These are phyloP conservation scores for Euura lappo DNA, from an alignment of 1,140 invertebrate genomes.

Conservation along the genomic window DNA sequence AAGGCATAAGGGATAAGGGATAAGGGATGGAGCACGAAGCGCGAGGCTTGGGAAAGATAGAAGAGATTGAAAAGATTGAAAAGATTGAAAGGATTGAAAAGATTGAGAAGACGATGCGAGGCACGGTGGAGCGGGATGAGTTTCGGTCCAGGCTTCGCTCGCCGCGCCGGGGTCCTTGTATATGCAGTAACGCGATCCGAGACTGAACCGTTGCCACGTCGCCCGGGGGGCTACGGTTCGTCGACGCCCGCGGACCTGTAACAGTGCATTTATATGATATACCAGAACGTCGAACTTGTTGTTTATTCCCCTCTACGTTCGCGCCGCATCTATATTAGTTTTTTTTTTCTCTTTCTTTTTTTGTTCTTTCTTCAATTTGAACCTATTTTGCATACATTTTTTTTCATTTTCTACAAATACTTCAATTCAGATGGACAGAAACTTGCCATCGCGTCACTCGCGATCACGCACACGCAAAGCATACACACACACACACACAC, in stretches of 20 bases:
- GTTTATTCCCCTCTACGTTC: not conserved
- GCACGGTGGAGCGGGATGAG: too few species aligned
- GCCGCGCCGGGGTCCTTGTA: too few species aligned
- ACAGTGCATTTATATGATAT: conserved; percentile 6
- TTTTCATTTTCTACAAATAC: not conserved
- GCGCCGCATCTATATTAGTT: not conserved
- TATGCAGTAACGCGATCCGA: not conserved
- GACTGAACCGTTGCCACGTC: conserved; percentile 1
- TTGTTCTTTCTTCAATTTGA: not conserved
- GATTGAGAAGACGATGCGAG: too few species aligned
- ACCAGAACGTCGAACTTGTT: conserved; percentile 2
- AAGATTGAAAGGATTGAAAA: too few species aligned
- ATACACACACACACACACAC: not conserved
- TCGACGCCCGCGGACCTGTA: not conserved
- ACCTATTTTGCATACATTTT: not conserved
- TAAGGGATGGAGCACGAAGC: too few species aligned
- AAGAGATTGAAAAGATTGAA: too few species aligned
- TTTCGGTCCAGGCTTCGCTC: too few species aligned
- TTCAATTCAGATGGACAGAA: not conserved
- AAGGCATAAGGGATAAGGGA: too few species aligned
- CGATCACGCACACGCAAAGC: not conserved
- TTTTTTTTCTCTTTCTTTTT: not conserved
- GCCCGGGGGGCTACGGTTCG: not conserved
- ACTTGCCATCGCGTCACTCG: not conserved
- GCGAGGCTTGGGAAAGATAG: too few species aligned